Evolutionary conservation across 2,113 vertebrate genomes (phyloP), one percentile per base, ranked within the genome.

Genomic region (Zosterops hypoxanthus): DNA sequence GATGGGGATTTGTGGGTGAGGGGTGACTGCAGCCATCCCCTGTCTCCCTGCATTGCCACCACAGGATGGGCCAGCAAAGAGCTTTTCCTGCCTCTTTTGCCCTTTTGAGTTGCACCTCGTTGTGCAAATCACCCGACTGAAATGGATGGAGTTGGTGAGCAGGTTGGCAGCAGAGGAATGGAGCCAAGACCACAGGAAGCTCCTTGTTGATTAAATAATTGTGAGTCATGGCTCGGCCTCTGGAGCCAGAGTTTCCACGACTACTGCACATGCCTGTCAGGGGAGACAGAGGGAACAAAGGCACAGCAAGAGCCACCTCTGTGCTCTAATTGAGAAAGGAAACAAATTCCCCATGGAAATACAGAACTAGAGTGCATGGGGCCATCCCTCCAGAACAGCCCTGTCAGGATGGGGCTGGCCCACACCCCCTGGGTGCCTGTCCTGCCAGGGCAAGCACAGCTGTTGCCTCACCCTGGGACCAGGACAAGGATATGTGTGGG

Each of bases 21-120:
- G 50, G n/a, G 68, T 3, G 6, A 25, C 28, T 10, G 39, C 1
- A 5, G 79, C 55, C 28, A 9, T 2, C 9, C 47, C 82, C 42
- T 0, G 0, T 52, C 6, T 16, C 50, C 8, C 16, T 13, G 28
- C 5, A 7, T 18, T 0, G 0, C 3, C 33, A 5, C 49, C 6
- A 4, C 22, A 4, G 52, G 28, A 26, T 1, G 41, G 21, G 6
- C 50, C 72, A 19, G 44, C 73, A 9, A 22, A 49, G 66, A 47
- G 59, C 73, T 23, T 0, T 7, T 44, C 17, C 71, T 85, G 73
- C 56, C 78, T 2, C 1, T 31, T 36, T 7, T 12, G 24, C 41
- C 63, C 70, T 4, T 12, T 3, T 2, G 63, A 59, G 31, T 1
- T n/a, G 42, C 61, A 22, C 55, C 53, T 61, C 29, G 1, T 2